A percentile compares a stretch with the other conserved stretches of the same genome.
Evolutionary conservation across 37 sponge, comb jelly and placozoan genomes (phyloP).

Genomic region (Spongilla lacustris): DNA sequence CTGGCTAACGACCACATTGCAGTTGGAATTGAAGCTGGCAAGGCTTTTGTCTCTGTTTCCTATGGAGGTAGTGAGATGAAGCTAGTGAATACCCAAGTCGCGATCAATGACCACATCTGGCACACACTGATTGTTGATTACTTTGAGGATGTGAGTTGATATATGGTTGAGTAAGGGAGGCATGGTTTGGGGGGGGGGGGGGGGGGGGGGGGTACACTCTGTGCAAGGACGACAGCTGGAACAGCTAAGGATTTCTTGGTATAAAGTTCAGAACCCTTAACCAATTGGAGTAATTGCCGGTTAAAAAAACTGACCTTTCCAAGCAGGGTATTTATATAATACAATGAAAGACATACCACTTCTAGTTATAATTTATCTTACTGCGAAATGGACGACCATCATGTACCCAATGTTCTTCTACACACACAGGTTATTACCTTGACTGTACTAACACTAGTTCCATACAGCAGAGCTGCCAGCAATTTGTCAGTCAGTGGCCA

Average conservation of each 20-base stretch:
- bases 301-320: no score
- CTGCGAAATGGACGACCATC: no score
- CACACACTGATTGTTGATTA: constrained; percentile 38
- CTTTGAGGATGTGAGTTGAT: constrained; percentile 54
- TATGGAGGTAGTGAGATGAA: constrained; percentile 15
- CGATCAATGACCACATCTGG: constrained; percentile 54
- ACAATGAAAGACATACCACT: no score
- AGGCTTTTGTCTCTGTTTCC: constrained; percentile 13
- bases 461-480: neutral
- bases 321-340: no score
- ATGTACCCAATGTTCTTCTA: neutral
- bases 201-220: no score
- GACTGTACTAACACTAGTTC: neutral
- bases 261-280: no score
- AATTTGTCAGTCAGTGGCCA: neutral
- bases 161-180: neutral
- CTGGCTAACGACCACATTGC: constrained; percentile 30
- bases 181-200: no score
- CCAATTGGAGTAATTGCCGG: no score
- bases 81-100: neutral
- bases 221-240: no score
- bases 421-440: neutral
- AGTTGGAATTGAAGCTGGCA: constrained; percentile 29
- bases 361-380: no score
- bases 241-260: no score